Evolutionary conservation across 2,113 vertebrate genomes (phyloP), one percentile per base, ranked within the genome.

Genomic region (Coturnix japonica): DNA sequence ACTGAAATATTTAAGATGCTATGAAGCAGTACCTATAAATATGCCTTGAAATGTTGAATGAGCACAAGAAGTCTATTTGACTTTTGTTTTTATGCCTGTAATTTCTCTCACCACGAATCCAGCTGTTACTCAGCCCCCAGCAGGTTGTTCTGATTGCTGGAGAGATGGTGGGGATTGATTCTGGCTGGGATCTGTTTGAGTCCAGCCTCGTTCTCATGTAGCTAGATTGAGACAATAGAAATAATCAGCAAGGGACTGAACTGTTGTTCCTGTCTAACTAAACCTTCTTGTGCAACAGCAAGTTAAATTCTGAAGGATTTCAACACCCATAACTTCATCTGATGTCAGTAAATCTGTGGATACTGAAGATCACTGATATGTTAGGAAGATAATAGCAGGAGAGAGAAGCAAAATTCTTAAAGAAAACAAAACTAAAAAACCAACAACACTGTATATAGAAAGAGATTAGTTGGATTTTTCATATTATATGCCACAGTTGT

Each of bases 71-170:
- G 72, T 93, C 75, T 94, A 92, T 94, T 93, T 96, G 92, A 80
- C n/a, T 92, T 96, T 93, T 91, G 87, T 3, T 93, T 95, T 96
- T 94, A 92, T 90, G 94, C 49, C 91, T 96, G 26, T 91, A 89
- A 96, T 69, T 78, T 87, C 83, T 89, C 56, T 94, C 60, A 84
- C 67, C 81, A 83, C 95, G 95, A 91, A 70, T 84, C 90, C 78
- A 73, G 65, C 85, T 3, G 13, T 97, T 96, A 86, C 79, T 91
- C 85, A 63, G 78, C 61, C 79, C 67, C 69, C 89, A 90, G 69
- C 92, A 89, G 90, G 86, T 67, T 93, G 70, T 83, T 95, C 90
- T 86, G 75, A 95, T 95, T 95, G 93, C 95, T 91, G 47, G 83
- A 92, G 91, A 59, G 77, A 81, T 79, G 46, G 79, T 35, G 60